phyloP scores from a whole-genome alignment of 2,797 vertebrate genomes.

The Cuniculus paca region DNA sequence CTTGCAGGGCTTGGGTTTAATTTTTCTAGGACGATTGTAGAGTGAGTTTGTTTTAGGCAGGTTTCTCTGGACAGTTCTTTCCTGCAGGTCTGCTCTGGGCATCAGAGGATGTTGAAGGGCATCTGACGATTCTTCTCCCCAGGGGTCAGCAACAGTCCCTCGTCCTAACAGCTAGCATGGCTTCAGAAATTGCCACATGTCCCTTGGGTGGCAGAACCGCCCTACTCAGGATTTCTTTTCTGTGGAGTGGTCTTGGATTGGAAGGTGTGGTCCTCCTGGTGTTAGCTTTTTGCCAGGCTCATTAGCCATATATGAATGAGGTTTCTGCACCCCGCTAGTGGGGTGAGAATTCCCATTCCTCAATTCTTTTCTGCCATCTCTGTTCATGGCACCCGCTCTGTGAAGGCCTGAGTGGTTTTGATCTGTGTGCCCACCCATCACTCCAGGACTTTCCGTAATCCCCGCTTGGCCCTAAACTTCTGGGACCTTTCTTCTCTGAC shows the following conservation, averaged over 20 bases:
- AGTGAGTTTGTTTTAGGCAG: background rate
- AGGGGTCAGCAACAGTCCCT: rapidly evolving
- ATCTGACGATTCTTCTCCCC: too few species aligned
- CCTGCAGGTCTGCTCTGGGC: background rate
- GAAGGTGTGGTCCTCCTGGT: background rate
- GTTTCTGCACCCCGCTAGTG: background rate
- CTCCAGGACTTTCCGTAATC: background rate
- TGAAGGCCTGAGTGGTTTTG: background rate
- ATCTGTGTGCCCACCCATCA: background rate
- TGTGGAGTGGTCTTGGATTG: background rate
- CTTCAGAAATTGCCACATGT: background rate
- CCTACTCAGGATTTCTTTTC: background rate
- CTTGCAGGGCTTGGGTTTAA: background rate
- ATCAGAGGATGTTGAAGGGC: background rate
- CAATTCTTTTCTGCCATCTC: too few species aligned
- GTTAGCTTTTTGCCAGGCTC: background rate
- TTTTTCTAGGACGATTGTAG: background rate
- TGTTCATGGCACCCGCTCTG: background rate
- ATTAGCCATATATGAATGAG: too few species aligned
- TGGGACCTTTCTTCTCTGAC: background rate
- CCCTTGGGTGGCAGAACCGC: background rate
- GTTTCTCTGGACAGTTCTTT: background rate
- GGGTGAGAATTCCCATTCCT: background rate
- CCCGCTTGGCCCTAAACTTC: rapidly evolving
- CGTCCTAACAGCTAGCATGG: background rate